These are phyloP conservation scores for Tamandua tetradactyla DNA, from an alignment of 2,797 vertebrate genomes.

Conservation along the genomic window DNA sequence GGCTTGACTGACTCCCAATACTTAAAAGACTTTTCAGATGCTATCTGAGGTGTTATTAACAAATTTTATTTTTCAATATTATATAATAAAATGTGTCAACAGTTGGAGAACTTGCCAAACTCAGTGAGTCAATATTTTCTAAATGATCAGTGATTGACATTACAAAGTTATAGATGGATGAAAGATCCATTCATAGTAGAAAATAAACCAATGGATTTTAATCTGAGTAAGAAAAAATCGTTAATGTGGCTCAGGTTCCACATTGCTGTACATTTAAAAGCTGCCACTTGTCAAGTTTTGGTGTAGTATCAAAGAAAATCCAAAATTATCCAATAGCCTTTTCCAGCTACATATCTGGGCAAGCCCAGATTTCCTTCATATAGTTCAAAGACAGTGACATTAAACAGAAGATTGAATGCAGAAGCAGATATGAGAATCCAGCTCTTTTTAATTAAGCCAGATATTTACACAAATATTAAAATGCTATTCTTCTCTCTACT, in stretches of 20 bases:
- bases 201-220: not conserved
- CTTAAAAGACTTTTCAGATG: not conserved
- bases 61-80: constrained; percentile 13
- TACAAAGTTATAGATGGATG: not conserved
- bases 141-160: not conserved
- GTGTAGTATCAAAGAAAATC: not conserved
- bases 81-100: not conserved
- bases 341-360: not conserved
- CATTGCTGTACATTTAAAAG: not conserved
- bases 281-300: not conserved
- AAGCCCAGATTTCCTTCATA: not conserved
- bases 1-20: not conserved
- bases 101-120: not conserved
- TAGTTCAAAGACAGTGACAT: not conserved
- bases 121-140: not conserved
- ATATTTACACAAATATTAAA: constrained; percentile 3
- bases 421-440: not conserved
- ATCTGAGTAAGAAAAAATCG: not conserved
- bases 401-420: not conserved
- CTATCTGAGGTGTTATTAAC: not conserved
- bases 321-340: not conserved
- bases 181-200: not conserved
- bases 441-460: not conserved
- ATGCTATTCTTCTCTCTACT: not conserved
- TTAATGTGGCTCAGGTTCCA: not conserved